A percentile compares a stretch with the other conserved stretches of the same genome.
These are phyloP conservation scores for Solea senegalensis DNA, from an alignment of 2,113 vertebrate genomes.

Conservation along the genomic window DNA sequence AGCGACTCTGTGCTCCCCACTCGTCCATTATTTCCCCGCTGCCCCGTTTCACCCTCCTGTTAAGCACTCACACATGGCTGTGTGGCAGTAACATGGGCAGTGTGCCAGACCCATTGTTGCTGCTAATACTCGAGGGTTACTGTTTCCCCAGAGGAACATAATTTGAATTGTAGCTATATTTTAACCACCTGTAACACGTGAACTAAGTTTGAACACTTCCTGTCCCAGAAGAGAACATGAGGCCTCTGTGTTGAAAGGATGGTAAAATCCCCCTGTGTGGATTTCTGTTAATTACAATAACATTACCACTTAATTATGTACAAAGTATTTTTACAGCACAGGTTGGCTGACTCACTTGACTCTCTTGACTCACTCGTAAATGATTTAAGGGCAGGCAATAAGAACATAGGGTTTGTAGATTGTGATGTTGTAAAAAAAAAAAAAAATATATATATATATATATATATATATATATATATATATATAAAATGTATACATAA, in stretches of 20 bases:
- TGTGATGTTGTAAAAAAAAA: too few species aligned
- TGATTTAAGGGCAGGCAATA: neutral
- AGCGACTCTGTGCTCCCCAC: conserved; percentile 7
- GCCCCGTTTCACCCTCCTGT: conserved; percentile 20
- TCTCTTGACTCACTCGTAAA: neutral
- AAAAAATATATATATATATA: too few species aligned
- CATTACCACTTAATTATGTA: conserved; percentile 56
- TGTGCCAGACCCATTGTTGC: conserved; percentile 68
- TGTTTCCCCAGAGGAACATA: conserved; percentile 49
- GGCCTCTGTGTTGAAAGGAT: conserved; percentile 52
- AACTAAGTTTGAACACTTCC: conserved; percentile 74
- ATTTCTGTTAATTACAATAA: conserved; percentile 65
- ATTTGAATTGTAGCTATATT: conserved; percentile 64
- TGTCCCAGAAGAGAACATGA: conserved; percentile 61
- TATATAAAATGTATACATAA: too few species aligned
- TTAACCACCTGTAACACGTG: conserved; percentile 73
- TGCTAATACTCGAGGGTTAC: conserved; percentile 61
- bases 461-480: too few species aligned
- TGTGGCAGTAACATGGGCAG: conserved; percentile 55
- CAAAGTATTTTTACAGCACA: conserved; percentile 50
- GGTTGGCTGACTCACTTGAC: conserved; percentile 24
- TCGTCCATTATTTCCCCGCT: conserved; percentile 33
- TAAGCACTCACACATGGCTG: conserved; percentile 41
- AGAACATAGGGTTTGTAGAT: neutral
- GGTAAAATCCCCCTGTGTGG: conserved; percentile 49